These are phyloP conservation scores for Nyctibius bracteatus DNA, from an alignment of 2,113 vertebrate genomes.

Conservation along the genomic window DNA sequence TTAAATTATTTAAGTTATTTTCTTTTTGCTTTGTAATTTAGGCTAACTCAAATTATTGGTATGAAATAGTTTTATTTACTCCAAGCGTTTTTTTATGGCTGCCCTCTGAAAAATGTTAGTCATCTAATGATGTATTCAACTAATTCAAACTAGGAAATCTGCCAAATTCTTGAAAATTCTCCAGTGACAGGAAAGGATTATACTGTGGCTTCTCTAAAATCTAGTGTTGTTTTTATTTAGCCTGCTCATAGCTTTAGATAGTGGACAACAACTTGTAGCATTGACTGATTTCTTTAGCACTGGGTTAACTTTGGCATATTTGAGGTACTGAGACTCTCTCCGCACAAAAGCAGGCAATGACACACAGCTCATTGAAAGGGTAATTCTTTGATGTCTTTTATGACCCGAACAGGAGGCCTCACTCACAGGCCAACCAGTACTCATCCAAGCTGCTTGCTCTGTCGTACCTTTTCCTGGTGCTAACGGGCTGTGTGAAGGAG, in stretches of 20 bases:
- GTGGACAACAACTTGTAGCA: not conserved
- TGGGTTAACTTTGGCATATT: not conserved
- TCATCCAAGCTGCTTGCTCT: not conserved
- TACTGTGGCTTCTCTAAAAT: not conserved
- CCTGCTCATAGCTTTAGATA: not conserved
- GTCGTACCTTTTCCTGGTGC: not conserved
- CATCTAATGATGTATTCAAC: conserved; percentile 13
- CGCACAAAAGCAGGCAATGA: not conserved
- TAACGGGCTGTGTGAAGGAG: not conserved
- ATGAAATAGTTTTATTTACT: conserved; percentile 11
- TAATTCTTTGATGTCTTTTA: not conserved
- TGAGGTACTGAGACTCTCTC: not conserved
- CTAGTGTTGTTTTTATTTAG: not conserved
- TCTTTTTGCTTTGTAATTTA: not conserved
- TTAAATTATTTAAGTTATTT: not conserved
- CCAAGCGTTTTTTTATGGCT: not conserved
- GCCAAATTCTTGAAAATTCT: conserved; percentile 42
- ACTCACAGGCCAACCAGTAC: not conserved
- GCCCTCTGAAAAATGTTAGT: conserved; percentile 37
- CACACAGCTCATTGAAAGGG: not conserved
- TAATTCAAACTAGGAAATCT: conserved; percentile 35
- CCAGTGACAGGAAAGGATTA: not conserved
- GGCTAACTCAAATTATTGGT: not conserved
- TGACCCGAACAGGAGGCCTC: not conserved
- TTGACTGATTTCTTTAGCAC: not conserved